Conservation (phyloP, 2,113 vertebrate genomes). For the Festucalex cinctus region DNA sequence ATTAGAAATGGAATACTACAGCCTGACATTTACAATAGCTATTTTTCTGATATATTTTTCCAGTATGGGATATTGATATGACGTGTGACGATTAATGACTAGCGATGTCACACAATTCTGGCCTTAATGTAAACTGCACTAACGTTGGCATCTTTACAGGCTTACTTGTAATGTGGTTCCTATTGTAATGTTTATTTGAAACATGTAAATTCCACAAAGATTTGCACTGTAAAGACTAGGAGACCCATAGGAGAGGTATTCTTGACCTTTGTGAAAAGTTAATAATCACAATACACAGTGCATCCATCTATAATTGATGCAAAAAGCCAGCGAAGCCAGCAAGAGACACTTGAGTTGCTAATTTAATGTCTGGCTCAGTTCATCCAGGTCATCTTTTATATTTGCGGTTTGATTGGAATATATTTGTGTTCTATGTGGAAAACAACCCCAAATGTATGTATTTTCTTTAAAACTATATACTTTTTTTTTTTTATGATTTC, state of each 20-base stretch:
- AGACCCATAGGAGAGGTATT: neutral
- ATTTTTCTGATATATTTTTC: neutral
- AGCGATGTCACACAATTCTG: neutral
- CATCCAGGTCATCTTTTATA: neutral
- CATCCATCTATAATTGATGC: neutral
- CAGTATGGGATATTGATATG: neutral
- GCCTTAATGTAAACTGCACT: neutral
- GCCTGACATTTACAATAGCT: neutral
- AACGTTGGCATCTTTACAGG: neutral
- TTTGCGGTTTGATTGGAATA: neutral
- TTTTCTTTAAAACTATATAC: neutral
- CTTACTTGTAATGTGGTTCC: neutral
- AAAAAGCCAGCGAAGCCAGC: neutral
- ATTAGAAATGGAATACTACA: slow-evolving; percentile 6
- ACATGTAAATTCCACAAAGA: neutral
- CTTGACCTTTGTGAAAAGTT: neutral
- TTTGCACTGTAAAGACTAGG: neutral
- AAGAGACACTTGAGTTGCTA: neutral
- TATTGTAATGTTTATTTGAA: neutral
- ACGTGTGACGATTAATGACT: neutral
- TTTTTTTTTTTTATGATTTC: neutral
- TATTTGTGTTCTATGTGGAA: neutral
- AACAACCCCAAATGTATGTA: neutral
- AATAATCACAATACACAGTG: neutral
- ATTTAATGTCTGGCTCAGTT: slow-evolving; percentile 2